These are phyloP conservation scores for Caenorhabditis sp. DNA, from an alignment of 2,888 invertebrate genomes.

Conservation along the genomic window DNA sequence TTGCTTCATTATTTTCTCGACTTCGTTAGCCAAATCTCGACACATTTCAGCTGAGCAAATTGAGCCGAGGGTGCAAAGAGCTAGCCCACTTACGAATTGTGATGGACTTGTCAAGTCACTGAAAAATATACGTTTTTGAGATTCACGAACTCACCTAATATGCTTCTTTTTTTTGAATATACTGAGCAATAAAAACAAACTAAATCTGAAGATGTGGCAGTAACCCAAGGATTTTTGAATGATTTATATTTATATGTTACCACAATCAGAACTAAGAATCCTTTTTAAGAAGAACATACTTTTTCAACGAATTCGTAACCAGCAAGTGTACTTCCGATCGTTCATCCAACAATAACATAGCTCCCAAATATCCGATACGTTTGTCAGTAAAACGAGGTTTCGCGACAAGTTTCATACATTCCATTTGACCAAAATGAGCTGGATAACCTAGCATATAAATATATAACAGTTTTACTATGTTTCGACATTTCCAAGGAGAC, in stretches of 20 bases:
- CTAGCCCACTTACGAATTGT: slow-evolving; percentile 96
- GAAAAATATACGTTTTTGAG: too few species aligned
- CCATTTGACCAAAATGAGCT: slow-evolving; percentile 98
- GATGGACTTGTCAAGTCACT: slow-evolving; percentile 97
- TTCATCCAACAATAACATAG: slow-evolving; percentile 96
- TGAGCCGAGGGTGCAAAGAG: slow-evolving; percentile 94
- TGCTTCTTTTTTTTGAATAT: too few species aligned
- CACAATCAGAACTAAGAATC: too few species aligned
- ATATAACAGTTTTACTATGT: slow-evolving; percentile 97
- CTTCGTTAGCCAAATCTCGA: slow-evolving; percentile 94
- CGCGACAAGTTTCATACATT: slow-evolving; percentile 97
- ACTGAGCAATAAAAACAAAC: too few species aligned
- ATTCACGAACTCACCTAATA: too few species aligned
- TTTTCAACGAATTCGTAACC: slow-evolving; percentile 98
- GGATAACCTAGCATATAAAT: slow-evolving; percentile 99
- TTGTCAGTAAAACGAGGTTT: slow-evolving; percentile 98
- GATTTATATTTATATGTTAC: too few species aligned
- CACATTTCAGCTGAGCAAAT: slow-evolving; percentile 98
- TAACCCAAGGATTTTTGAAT: too few species aligned
- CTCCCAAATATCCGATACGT: slow-evolving; percentile 97
- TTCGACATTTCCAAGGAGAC: slow-evolving; percentile 98
- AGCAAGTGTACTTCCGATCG: slow-evolving; percentile 97
- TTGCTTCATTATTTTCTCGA: slow-evolving; percentile 95
- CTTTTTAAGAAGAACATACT: too few species aligned
- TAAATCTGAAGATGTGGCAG: too few species aligned